These are phyloP conservation scores for Zaprionus gabonicus DNA, from an alignment of 1,140 invertebrate genomes.

Conservation along the genomic window DNA sequence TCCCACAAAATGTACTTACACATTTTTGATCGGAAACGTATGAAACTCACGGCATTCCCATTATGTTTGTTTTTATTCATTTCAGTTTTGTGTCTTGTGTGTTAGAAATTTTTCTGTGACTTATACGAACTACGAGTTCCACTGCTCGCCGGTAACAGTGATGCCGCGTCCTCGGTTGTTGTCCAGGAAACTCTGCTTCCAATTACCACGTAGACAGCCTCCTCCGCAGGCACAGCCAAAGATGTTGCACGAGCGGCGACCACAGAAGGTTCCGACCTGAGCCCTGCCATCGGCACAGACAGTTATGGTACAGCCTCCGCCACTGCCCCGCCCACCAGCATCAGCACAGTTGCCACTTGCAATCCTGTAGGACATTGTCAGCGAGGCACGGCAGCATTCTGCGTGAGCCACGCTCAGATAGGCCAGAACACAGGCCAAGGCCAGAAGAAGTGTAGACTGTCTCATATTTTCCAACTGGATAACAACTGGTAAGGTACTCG, in stretches of 20 bases:
- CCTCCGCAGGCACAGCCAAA: slow-evolving; percentile 14
- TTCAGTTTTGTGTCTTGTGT: not conserved
- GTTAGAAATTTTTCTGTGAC: not conserved
- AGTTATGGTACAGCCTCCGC: not conserved
- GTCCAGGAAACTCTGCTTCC: slow-evolving; percentile 10
- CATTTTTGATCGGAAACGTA: too few relatives aligned
- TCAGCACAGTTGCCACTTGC: not conserved
- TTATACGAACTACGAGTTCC: not conserved
- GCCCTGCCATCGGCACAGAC: slow-evolving; percentile 26
- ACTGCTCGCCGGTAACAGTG: not conserved
- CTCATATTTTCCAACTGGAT: slow-evolving; percentile 2
- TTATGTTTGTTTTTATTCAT: not conserved
- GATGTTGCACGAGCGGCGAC: slow-evolving; percentile 9
- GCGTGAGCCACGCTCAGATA: not conserved
- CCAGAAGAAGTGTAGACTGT: not conserved
- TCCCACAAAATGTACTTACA: too few relatives aligned
- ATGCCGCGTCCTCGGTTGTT: not conserved
- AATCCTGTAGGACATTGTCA: not conserved
- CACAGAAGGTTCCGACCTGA: slow-evolving; percentile 16
- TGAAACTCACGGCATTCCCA: too few relatives aligned
- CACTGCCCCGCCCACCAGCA: not conserved
- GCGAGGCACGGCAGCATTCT: slow-evolving; percentile 6
- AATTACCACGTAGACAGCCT: slow-evolving; percentile 13
- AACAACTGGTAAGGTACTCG: too few relatives aligned
- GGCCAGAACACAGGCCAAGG: not conserved